Evolutionary conservation across 2,888 invertebrate genomes (phyloP).

Genomic region (Laspeyria flexula): DNA sequence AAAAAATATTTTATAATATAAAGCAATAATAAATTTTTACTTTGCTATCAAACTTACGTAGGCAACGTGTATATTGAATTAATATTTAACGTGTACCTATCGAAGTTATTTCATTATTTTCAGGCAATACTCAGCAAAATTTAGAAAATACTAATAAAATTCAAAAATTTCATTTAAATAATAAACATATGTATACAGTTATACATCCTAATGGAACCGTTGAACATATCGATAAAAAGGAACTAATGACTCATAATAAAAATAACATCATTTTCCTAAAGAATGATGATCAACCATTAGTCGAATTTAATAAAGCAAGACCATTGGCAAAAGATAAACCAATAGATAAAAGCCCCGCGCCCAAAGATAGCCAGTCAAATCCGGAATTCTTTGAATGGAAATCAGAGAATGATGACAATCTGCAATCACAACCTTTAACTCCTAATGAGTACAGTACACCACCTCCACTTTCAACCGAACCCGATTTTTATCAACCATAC

Average conservation of each 20-base stretch:
- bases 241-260: conserved; percentile 39
- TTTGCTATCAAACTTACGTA: no score
- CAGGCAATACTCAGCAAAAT: no score
- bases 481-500: not conserved
- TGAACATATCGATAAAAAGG: conserved; percentile 53
- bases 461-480: not conserved
- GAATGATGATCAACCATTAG: not conserved
- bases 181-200: conserved; percentile 23
- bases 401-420: not conserved
- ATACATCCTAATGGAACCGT: conserved; percentile 58
- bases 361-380: not conserved
- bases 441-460: not conserved
- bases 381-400: no score
- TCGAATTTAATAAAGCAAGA: not conserved
- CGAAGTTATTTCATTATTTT: no score
- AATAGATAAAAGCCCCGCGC: not conserved
- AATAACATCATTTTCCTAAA: conserved; percentile 38
- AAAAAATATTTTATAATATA: no score
- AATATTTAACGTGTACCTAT: no score
- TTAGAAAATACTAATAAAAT: no score
- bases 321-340: not conserved
- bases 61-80: no score
- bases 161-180: no score
- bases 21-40: no score
- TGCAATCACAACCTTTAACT: not conserved